Base-by-base conservation (phyloP, 2,888 invertebrate species). In the Empis stercorea region DNA sequence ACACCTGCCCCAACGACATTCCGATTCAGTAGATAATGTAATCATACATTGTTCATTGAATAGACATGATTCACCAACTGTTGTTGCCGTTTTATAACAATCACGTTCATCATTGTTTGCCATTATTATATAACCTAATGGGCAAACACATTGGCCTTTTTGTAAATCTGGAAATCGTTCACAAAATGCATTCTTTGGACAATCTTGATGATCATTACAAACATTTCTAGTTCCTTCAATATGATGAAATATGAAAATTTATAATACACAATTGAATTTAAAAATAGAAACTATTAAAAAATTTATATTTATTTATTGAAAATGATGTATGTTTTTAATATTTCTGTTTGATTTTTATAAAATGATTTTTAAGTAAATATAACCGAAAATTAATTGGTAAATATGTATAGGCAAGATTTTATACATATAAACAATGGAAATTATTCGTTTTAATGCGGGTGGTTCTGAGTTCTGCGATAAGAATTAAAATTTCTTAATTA, bases 21-120 rank as follows among this genome's bases (percentile, higher is more conserved):
- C 61, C 37, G 69, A 63, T 48, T 61, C 59, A 23, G 59, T 56
- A n/a, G 54, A 53, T 10, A 57, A 42, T 34, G 63, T 61, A 56
- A 68, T 66, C 52, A 61, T 63, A 53, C 70, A 70, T 50, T 68
- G 67, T 15, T 62, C 54, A 52, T 68, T 58, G 50, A 59, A 59
- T 27, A 53, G 53, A 51, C 70, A 70, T 2, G 58, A 51, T 48
- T 68, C 68, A 20, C 61, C 62, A 45, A 67, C 55, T 30, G 54
- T 50, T 34, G 51, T 53, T 7, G 65, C 65, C 46, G 62, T 65
- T 65, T 55, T 43, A 46, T 49, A 52, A 39, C 56, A 54, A 34
- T 54, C 49, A 7, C 54, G 38, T n/a, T 44, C 47, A 17, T 52
- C 52, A 43, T 54, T 50, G 20, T 50, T 48, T 14, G 48, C 42